These are phyloP conservation scores for Megaustenia siamemsis DNA, from an alignment of 2,888 invertebrate species.

Conservation along the genomic window DNA sequence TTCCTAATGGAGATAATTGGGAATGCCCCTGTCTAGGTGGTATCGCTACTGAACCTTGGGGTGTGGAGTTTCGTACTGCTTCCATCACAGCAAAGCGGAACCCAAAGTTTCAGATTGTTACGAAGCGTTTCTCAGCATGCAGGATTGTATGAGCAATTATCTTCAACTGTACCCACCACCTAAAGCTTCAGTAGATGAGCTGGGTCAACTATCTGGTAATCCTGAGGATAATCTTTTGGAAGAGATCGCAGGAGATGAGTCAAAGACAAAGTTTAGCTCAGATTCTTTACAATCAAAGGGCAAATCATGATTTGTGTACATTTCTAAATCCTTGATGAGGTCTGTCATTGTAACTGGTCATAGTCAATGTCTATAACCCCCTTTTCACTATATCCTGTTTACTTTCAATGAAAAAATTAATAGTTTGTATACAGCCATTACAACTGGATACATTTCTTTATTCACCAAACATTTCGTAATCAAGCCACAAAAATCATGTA, in stretches of 20 bases:
- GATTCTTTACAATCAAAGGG: not conserved
- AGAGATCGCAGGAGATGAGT: not conserved
- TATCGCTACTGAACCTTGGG: constrained; percentile 98
- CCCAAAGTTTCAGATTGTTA: constrained; percentile 96
- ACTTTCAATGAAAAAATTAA: no score
- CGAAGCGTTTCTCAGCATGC: constrained; percentile 87
- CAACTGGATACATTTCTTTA: no score
- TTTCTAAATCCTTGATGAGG: not conserved
- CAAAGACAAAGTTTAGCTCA: not conserved
- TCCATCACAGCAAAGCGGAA: constrained; percentile 89
- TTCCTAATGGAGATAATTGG: constrained; percentile 95
- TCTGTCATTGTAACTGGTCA: constrained; percentile 1
- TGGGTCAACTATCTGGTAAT: constrained; percentile 17
- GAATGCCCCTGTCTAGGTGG: constrained; percentile 97
- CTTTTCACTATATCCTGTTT: not conserved
- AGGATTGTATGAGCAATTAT: constrained; percentile 92
- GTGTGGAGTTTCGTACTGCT: constrained; percentile 94
- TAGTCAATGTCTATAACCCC: constrained; percentile 14
- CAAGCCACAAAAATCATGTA: no score
- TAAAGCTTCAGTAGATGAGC: constrained; percentile 44
- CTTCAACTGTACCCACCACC: constrained; percentile 87
- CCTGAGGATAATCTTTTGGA: not conserved
- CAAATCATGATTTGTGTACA: constrained; percentile 4
- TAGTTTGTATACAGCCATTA: no score
- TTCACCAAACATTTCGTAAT: no score